Percentiles rank a stretch among this genome's conserved stretches.
Conservation (phyloP, 2,888 invertebrate genomes). For the Sceliomorpha sp. region DNA sequence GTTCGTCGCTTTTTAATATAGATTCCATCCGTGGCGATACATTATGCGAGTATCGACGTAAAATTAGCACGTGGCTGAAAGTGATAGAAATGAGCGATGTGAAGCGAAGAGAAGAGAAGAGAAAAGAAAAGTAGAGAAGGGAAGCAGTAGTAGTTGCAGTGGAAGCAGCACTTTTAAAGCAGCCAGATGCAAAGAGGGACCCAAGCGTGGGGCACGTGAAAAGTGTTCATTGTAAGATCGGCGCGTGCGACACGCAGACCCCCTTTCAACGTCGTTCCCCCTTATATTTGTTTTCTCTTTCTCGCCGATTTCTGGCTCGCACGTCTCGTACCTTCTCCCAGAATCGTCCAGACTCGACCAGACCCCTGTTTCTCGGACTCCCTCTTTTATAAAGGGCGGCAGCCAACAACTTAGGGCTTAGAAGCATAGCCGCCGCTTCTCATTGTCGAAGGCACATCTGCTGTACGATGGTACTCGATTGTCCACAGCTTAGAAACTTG, state of each 20-base stretch:
- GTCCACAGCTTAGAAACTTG: constrained; percentile 76
- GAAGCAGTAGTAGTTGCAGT: constrained; percentile 22
- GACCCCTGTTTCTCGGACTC: constrained; percentile 69
- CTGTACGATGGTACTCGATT: constrained; percentile 76
- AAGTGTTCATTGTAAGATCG: constrained; percentile 79
- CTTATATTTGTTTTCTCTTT: constrained; percentile 53
- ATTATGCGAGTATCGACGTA: constrained; percentile 40
- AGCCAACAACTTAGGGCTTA: constrained; percentile 62
- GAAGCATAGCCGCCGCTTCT: constrained; percentile 54
- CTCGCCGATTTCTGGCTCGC: constrained; percentile 47
- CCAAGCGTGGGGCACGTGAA: constrained; percentile 69
- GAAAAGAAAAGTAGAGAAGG: constrained; percentile 49
- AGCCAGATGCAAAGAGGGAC: constrained; percentile 71
- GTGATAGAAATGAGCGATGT: constrained; percentile 12
- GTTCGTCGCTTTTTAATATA: constrained; percentile 36
- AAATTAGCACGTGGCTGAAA: constrained; percentile 51
- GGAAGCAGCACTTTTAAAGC: constrained; percentile 65
- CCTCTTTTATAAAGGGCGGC: constrained; percentile 69
- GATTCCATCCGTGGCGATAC: constrained; percentile 37
- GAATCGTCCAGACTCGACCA: constrained; percentile 46
- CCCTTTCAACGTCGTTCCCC: constrained; percentile 62
- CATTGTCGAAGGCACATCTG: constrained; percentile 80
- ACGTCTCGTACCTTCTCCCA: constrained; percentile 58
- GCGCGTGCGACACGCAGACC: constrained; percentile 79
- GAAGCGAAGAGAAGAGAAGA: constrained; percentile 35